These are phyloP conservation scores for Sparidentex hasta DNA, from an alignment of 2,797 vertebrate genomes.

Conservation along the genomic window DNA sequence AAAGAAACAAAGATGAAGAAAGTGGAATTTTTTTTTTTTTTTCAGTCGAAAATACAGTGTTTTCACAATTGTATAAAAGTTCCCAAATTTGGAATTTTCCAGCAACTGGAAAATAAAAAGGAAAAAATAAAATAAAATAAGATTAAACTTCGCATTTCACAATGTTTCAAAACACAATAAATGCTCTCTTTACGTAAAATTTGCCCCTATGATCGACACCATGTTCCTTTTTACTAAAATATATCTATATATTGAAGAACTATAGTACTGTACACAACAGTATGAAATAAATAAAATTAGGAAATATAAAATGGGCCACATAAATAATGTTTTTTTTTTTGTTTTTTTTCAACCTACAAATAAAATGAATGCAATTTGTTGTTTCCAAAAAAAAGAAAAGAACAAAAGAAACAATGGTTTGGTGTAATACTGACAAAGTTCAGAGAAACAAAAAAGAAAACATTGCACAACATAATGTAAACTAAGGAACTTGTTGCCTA, in stretches of 20 bases:
- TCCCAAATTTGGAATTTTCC: slow-evolving; percentile 99
- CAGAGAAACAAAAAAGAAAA: slow-evolving; percentile 88
- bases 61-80: slow-evolving; percentile 99
- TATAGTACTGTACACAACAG: slow-evolving; percentile 99
- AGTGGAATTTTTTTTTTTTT: slow-evolving; percentile 97
- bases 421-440: slow-evolving; percentile 99
- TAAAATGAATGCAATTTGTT: slow-evolving; percentile 97
- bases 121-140: slow-evolving; percentile 94
- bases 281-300: slow-evolving; percentile 99
- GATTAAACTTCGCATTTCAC: slow-evolving; percentile 99
- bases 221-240: slow-evolving; percentile 99
- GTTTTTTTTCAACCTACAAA: slow-evolving; percentile 96
- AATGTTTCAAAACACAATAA: slow-evolving; percentile 99
- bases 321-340: slow-evolving; percentile 90
- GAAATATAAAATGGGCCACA: slow-evolving; percentile 99
- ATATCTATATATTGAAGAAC: slow-evolving; percentile 99
- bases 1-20: slow-evolving; percentile 95
- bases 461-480: slow-evolving; percentile 99
- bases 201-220: slow-evolving; percentile 99
- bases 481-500: slow-evolving; percentile 99
- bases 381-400: slow-evolving; percentile 85
- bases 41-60: slow-evolving; percentile 99
- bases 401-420: slow-evolving; percentile 91
- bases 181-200: slow-evolving; percentile 99
- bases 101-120: slow-evolving; percentile 95